phyloP scores from a whole-genome alignment of 2,888 invertebrate genomes.

The Nasonia oneida region DNA sequence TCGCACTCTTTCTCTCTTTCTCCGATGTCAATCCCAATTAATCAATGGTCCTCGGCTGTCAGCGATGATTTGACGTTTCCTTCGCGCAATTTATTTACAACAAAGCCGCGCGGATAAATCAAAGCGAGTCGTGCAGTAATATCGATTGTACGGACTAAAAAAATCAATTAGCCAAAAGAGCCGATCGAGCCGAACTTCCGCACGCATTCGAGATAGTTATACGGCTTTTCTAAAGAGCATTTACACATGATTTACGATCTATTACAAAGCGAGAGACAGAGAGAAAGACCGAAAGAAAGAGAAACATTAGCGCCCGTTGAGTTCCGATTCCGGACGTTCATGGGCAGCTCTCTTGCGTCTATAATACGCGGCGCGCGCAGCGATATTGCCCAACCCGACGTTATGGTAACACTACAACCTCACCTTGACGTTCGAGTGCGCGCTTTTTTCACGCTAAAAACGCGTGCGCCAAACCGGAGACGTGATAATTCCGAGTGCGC shows the following conservation, averaged over 20 bases:
- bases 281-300: neutral
- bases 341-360: neutral
- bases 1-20: neutral
- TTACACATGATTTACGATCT: conserved; percentile 44
- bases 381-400: conserved; percentile 5
- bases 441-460: neutral
- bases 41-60: neutral
- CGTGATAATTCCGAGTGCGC: conserved; percentile 8
- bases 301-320: conserved; percentile 6
- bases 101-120: neutral
- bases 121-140: neutral
- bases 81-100: neutral
- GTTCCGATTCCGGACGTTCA: conserved; percentile 35
- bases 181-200: conserved; percentile 17
- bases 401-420: neutral
- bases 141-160: neutral
- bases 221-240: conserved; percentile 17
- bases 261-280: neutral
- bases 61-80: neutral
- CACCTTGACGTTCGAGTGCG: neutral
- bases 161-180: neutral
- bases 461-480: neutral
- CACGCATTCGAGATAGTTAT: conserved; percentile 12
- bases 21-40: neutral
- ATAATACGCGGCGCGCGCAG: neutral